These are phyloP conservation scores for Masticophis lateralis DNA, from an alignment of 2,797 vertebrate genomes.

Conservation along the genomic window DNA sequence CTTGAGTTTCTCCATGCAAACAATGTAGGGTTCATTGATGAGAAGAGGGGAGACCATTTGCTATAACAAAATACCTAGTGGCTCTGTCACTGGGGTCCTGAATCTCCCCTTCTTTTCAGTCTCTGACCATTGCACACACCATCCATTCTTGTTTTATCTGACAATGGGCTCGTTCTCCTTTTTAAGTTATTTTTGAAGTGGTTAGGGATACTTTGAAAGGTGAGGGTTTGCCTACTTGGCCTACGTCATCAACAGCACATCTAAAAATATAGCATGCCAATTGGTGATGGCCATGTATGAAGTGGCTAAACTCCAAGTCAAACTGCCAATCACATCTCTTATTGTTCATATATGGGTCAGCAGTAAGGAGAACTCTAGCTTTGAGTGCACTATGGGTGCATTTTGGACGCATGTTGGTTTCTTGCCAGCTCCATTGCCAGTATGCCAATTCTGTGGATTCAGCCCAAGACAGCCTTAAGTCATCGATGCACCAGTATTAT, in stretches of 20 bases:
- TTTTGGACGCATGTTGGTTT: background rate
- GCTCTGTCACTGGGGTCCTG: background rate
- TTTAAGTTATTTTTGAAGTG: background rate
- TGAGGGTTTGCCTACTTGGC: background rate
- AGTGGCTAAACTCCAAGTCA: background rate
- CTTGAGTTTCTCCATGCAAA: background rate
- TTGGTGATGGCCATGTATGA: background rate
- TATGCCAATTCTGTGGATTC: background rate
- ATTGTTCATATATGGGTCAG: background rate
- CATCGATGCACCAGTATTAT: background rate
- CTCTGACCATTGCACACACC: background rate
- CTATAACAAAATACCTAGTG: background rate
- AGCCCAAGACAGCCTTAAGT: background rate
- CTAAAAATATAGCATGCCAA: background rate
- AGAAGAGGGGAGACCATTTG: background rate
- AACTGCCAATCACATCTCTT: background rate
- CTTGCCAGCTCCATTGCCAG: background rate
- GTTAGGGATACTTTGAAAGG: background rate
- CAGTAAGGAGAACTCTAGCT: background rate
- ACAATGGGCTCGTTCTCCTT: background rate
- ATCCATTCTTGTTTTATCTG: background rate
- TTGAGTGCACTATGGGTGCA: background rate
- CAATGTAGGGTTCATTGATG: background rate
- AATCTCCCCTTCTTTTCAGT: background rate
- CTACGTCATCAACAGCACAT: background rate